A percentile compares a stretch with the other conserved stretches of the same genome.
Conservation (phyloP, 2,888 invertebrate species). For the Sinelater perroti region DNA sequence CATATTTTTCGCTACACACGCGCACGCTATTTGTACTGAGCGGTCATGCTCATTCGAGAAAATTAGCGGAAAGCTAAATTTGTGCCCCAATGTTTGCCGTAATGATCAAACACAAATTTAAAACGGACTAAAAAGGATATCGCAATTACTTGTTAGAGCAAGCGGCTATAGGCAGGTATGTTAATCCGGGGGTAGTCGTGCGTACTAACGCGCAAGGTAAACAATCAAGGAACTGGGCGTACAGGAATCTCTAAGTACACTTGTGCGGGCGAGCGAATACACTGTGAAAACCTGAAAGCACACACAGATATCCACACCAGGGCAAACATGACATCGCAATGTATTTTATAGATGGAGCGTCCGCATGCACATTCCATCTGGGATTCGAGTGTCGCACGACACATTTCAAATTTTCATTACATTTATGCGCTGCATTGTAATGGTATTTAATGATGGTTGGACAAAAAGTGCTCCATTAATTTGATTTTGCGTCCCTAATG, state of each 20-base stretch:
- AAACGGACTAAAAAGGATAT: conserved; percentile 24
- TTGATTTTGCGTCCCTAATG: conserved; percentile 13
- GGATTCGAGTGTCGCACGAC: conserved; percentile 17
- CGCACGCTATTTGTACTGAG: conserved; percentile 3
- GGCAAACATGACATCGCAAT: conserved; percentile 30
- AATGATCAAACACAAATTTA: conserved; percentile 19
- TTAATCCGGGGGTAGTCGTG: conserved; percentile 35
- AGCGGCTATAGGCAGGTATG: conserved; percentile 31
- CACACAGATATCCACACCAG: conserved; percentile 33
- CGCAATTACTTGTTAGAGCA: conserved; percentile 27
- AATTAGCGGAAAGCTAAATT: conserved; percentile 17
- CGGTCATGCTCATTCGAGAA: conserved; percentile 8
- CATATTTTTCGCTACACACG: not conserved
- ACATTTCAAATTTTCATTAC: conserved; percentile 25
- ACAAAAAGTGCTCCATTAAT: conserved; percentile 15
- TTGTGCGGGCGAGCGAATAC: conserved; percentile 37
- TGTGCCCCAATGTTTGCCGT: conserved; percentile 20
- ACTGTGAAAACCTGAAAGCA: conserved; percentile 33
- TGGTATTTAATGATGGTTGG: conserved; percentile 18
- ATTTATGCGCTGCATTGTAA: conserved; percentile 21
- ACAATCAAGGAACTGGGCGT: conserved; percentile 36
- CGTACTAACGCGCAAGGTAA: conserved; percentile 31
- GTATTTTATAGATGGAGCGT: conserved; percentile 29
- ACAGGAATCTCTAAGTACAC: conserved; percentile 35
- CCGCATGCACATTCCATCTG: conserved; percentile 20